phyloP scores from a whole-genome alignment of 2,113 vertebrate genomes.

The Stegostoma tigrinum region DNA sequence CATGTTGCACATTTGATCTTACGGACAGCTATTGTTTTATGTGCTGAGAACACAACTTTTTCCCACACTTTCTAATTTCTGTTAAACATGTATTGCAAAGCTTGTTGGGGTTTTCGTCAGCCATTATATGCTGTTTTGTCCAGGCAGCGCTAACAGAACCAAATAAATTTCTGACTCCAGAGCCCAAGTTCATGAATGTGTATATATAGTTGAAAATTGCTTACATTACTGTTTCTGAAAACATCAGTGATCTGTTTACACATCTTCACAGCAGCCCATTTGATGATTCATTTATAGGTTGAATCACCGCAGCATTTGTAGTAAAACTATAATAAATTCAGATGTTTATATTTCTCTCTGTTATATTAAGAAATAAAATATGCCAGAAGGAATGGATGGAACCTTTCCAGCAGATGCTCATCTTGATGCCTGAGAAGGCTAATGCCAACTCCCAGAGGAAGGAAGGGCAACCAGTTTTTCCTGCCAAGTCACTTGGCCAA shows the following conservation, averaged over 20 bases:
- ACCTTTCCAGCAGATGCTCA: neutral
- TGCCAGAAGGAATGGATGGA: neutral
- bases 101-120: too few species aligned
- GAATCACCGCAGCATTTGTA: neutral
- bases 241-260: neutral
- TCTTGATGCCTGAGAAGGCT: neutral
- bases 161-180: neutral
- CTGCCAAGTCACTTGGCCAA: neutral
- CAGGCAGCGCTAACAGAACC: too few species aligned
- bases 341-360: neutral
- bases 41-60: too few species aligned
- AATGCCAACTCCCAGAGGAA: neutral
- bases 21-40: too few species aligned
- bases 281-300: neutral
- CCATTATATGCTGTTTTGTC: too few species aligned
- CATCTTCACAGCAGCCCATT: neutral
- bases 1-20: too few species aligned
- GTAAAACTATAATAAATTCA: neutral
- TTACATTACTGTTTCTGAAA: neutral
- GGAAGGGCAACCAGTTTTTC: neutral
- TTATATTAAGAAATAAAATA: neutral
- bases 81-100: too few species aligned
- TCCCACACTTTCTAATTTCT: too few species aligned
- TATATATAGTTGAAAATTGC: neutral
- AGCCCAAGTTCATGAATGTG: neutral